These are phyloP conservation scores for Sylvilagus floridanus DNA, from an alignment of 2,797 vertebrate species.

Conservation along the genomic window DNA sequence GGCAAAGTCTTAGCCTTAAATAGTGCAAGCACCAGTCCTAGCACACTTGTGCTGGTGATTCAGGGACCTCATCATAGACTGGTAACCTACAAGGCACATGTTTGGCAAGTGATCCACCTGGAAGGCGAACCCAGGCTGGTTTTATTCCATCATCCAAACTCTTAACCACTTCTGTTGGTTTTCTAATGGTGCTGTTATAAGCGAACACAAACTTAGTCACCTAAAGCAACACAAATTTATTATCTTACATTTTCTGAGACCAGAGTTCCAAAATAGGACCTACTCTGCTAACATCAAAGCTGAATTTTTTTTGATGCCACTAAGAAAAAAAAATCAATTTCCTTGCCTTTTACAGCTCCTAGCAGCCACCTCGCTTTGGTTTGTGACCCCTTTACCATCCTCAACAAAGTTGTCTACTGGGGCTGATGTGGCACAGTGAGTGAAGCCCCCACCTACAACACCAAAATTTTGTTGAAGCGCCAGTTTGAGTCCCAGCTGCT, in stretches of 20 bases:
- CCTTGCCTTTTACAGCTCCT: not conserved
- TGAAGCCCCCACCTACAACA: too few relatives aligned
- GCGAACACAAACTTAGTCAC: not conserved
- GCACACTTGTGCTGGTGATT: not conserved
- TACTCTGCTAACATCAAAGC: not conserved
- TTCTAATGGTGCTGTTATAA: not conserved
- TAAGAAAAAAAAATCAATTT: not conserved
- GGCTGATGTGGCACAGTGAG: too few relatives aligned
- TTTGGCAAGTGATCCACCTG: not conserved
- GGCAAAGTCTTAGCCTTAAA: not conserved
- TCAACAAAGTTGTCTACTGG: not conserved
- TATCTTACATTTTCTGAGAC: not conserved
- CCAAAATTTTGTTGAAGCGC: too few relatives aligned
- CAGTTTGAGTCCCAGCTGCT: too few relatives aligned
- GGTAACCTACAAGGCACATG: not conserved
- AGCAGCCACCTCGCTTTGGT: not conserved
- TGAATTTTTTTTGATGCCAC: not conserved
- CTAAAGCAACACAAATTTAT: slow-evolving; percentile 5
- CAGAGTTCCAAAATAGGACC: not conserved
- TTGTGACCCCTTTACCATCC: not conserved
- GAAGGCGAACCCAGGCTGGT: not conserved
- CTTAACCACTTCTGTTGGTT: not conserved
- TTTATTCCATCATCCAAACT: not conserved
- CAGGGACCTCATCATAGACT: not conserved
- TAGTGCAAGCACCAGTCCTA: not conserved